Evolutionary conservation across 2,888 invertebrate genomes (phyloP), one percentile per base, ranked within the genome.

Genomic region (Isoperla grammatica): DNA sequence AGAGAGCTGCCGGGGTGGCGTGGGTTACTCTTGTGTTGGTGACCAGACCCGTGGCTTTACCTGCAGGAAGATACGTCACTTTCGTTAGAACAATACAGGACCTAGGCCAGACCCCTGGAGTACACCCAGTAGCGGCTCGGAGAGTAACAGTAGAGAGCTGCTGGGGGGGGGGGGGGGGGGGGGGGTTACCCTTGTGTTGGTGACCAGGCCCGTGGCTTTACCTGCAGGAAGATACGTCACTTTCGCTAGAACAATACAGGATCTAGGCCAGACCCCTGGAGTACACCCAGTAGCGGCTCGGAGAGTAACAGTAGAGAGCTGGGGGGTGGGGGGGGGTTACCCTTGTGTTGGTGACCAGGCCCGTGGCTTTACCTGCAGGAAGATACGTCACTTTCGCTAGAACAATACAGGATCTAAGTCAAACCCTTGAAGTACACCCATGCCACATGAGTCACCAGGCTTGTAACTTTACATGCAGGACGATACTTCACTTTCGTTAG

Each of bases 281-380:
- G 67, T 88, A 87, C 70, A 88, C 88, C 88, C 88, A 89, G 71
- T 87, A 86, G 48, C 89, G 77, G 17, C 86, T 84, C 6, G 87
- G 84, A 2, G 86, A 81, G 69, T 88, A 88, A 1, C 88, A 87
- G 70, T 87, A 89, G 39, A 87, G 74, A 0, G 88, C 88, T 0
- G 88, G 87, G 0, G 89, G 88, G 0, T 88, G 88, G 0, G n/a
- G n/a, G n/a, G 89, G 89, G 0, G 89, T 89, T 66, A 90, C 82
- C 46, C 89, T 77, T 0, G 88, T 86, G 61, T 87, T 89, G 2
- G 90, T 90, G 29, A 90, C 88, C 43, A 90, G 83, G 0, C 89
- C 90, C n/a, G 86, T 88, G 12, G 86, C 83, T 76, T 87, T 88
- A 56, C 88, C 88, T 86, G 73, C 29, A 42, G 67, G 64, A 64